A percentile compares a stretch with the other conserved stretches of the same genome.
These are phyloP conservation scores for Hyposoter dolosus DNA, from an alignment of 2,888 invertebrate species.

Conservation along the genomic window DNA sequence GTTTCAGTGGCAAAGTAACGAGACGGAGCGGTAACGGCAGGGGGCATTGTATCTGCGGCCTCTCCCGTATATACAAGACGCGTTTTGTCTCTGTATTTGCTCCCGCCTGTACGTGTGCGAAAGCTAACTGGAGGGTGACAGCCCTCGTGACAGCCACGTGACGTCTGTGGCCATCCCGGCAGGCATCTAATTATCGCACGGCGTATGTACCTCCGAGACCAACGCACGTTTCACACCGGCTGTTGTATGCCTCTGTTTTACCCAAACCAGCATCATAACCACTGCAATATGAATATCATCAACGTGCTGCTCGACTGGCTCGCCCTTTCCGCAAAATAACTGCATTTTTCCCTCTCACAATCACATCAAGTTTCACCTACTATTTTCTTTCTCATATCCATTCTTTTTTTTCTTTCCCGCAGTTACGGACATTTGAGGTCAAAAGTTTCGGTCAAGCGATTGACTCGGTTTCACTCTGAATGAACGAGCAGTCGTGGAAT, in stretches of 20 bases:
- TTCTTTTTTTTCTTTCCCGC: background rate
- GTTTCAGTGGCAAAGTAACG: constrained; percentile 53
- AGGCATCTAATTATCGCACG: constrained; percentile 83
- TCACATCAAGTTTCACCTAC: background rate
- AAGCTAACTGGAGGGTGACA: constrained; percentile 81
- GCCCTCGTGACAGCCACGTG: constrained; percentile 83
- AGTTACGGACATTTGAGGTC: background rate
- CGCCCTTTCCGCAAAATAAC: constrained; percentile 35
- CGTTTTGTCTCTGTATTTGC: background rate
- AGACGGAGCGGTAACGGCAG: constrained; percentile 52
- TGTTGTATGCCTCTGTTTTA: constrained; percentile 64
- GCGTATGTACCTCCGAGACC: constrained; percentile 70
- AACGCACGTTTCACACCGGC: constrained; percentile 69
- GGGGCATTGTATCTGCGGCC: constrained; percentile 36
- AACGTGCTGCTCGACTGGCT: constrained; percentile 28
- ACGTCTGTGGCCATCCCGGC: constrained; percentile 82
- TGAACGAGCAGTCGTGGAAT: background rate
- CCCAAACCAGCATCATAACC: constrained; percentile 61
- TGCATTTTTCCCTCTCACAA: constrained; percentile 12
- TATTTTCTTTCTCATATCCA: background rate
- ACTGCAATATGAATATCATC: constrained; percentile 40
- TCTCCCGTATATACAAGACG: constrained; percentile 17
- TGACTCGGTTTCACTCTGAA: background rate
- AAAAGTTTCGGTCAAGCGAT: background rate
- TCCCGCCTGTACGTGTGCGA: constrained; percentile 34